phyloP scores from a whole-genome alignment of 2,113 vertebrate species.

The Calyptommatus sinebrachiatus region DNA sequence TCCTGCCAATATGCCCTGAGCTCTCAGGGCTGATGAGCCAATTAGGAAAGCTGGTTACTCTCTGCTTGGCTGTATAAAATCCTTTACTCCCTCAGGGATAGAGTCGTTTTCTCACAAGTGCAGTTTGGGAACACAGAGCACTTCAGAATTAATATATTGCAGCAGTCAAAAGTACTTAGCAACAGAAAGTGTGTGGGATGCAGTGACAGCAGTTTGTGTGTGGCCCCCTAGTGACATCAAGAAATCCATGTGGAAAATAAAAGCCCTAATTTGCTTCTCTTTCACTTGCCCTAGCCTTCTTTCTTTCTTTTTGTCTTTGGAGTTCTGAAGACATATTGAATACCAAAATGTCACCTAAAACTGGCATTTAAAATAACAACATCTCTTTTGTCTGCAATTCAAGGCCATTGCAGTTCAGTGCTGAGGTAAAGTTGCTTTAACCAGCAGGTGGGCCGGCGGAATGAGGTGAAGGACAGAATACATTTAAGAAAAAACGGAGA shows the following conservation, averaged over 20 bases:
- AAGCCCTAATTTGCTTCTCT: conserved; percentile 61
- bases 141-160: conserved; percentile 67
- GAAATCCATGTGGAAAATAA: conserved; percentile 59
- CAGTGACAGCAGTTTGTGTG: conserved; percentile 50
- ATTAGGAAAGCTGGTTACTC: neutral
- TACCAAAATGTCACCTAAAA: conserved; percentile 49
- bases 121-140: conserved; percentile 58
- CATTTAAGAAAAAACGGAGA: too few species aligned
- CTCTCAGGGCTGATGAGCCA: neutral
- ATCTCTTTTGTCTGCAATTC: conserved; percentile 19
- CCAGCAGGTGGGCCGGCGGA: neutral
- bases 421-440: neutral
- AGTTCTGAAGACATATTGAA: conserved; percentile 59
- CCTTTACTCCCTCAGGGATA: neutral
- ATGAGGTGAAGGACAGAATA: neutral
- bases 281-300: neutral
- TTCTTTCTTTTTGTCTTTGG: conserved; percentile 27
- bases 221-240: conserved; percentile 64
- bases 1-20: neutral
- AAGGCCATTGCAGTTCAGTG: neutral
- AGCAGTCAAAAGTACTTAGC: conserved; percentile 73
- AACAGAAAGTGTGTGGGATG: conserved; percentile 74
- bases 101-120: conserved; percentile 34
- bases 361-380: conserved; percentile 43
- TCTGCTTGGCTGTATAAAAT: neutral